Evolutionary conservation across 2,797 vertebrate genomes (phyloP), one percentile per base, ranked within the genome.

Genomic region (Acrossocheilus wenchowensis): DNA sequence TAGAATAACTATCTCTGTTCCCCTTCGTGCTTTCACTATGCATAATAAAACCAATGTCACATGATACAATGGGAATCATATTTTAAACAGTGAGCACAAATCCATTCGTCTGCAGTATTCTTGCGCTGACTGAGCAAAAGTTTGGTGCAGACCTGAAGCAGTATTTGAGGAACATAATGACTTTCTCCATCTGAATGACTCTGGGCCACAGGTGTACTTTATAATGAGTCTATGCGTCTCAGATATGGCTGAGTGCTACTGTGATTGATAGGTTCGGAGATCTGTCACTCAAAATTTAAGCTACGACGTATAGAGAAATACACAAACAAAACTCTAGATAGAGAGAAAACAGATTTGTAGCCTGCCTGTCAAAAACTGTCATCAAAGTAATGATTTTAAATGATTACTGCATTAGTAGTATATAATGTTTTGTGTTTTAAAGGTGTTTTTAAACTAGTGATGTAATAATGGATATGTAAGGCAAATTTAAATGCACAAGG

Each of bases 151-250:
- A 62, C 66, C 77, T 73, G 78, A 72, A 81, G 84, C 78, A 80
- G 68, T 48, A 62, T 86, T 79, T 48, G 21, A 80, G 52, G 54
- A 86, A 8, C 84, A 72, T 85, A 85, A 86, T 80, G 84, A 86
- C 84, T 86, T 80, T 86, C 41, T 73, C 68, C 78, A 80, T 45
- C 78, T 80, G 77, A 86, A 54, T 86, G 66, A 86, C 78, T 86
- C 62, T 62, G 68, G 78, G 77, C 77, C 66, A 80, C 84, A 80
- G 66, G 84, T 86, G 78, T 60, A 80, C 54, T 78, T 85, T 85
- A 85, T 85, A 85, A 80, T 86, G 84, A 72, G 78, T 71, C 39
- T 36, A 21, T 26, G 41, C 48, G 78, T 64, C 12, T 80, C 39
- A 45, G 66, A 60, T 60, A 80, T 17, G 50, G 30, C 30, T 72